These are phyloP conservation scores for Drosophila flavopinicola DNA, from an alignment of 2,888 invertebrate species.

Conservation along the genomic window DNA sequence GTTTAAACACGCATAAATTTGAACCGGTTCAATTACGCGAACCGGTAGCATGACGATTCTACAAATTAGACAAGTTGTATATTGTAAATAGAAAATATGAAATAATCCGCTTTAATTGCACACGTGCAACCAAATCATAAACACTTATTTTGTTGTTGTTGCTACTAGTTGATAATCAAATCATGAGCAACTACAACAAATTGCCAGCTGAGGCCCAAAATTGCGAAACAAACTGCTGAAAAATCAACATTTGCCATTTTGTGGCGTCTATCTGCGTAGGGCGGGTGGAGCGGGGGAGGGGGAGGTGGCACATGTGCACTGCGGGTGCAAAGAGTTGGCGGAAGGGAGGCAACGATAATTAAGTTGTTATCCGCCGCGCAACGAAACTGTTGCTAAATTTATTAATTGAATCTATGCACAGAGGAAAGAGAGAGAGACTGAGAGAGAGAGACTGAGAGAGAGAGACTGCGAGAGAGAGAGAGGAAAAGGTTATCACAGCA, in stretches of 20 bases:
- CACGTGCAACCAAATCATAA: constrained; percentile 64
- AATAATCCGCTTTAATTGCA: constrained; percentile 45
- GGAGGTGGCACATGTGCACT: neutral
- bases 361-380: constrained; percentile 56
- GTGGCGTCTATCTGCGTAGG: constrained; percentile 12
- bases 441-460: neutral
- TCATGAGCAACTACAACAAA: constrained; percentile 44
- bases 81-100: too few species aligned
- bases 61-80: neutral
- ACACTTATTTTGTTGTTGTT: constrained; percentile 1
- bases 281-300: neutral
- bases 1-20: too few species aligned
- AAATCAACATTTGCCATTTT: constrained; percentile 44
- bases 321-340: too few species aligned
- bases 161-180: constrained; percentile 56
- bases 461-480: neutral
- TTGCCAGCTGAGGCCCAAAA: constrained; percentile 26
- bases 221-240: constrained; percentile 36
- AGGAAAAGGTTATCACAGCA: constrained; percentile 48
- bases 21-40: constrained; percentile 1
- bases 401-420: constrained; percentile 62
- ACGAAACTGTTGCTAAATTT: constrained; percentile 52
- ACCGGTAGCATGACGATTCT: too few species aligned
- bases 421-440: neutral
- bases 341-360: constrained; percentile 50